Conservation (phyloP, 2,797 vertebrate genomes). For the Enteromius mattozi region DNA sequence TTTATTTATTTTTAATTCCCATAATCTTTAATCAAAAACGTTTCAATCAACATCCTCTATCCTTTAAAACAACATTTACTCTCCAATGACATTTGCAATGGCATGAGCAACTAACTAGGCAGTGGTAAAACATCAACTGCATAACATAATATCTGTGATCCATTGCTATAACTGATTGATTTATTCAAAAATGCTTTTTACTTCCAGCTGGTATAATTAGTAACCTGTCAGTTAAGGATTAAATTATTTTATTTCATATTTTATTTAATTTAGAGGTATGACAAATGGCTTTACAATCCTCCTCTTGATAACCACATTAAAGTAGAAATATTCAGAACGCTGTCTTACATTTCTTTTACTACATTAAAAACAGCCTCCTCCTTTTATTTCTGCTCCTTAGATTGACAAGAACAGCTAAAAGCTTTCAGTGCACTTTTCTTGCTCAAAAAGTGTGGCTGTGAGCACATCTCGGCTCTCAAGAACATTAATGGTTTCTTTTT, state of each 20-base stretch:
- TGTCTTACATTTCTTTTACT: slow-evolving; percentile 14
- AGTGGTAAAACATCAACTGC: background rate
- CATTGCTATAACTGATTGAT: background rate
- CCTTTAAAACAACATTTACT: no score
- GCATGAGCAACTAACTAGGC: no score
- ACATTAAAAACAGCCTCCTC: slow-evolving; percentile 38
- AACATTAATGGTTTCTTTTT: slow-evolving; percentile 49
- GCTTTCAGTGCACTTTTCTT: slow-evolving; percentile 44
- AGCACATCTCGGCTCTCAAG: slow-evolving; percentile 47
- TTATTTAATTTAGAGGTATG: background rate
- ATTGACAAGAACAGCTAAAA: slow-evolving; percentile 59
- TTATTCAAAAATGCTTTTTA: background rate
- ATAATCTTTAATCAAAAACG: no score
- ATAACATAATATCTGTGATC: background rate
- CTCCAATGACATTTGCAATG: no score
- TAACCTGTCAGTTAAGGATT: no score
- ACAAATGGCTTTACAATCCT: background rate
- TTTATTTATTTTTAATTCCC: no score
- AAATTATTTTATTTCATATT: background rate
- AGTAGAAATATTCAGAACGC: slow-evolving; percentile 8
- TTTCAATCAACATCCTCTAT: no score
- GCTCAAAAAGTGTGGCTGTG: slow-evolving; percentile 45
- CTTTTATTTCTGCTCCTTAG: slow-evolving; percentile 35
- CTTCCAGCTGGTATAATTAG: background rate
- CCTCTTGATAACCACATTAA: background rate